phyloP scores from a whole-genome alignment of 2,797 vertebrate species.

The Clarias platycephalus region DNA sequence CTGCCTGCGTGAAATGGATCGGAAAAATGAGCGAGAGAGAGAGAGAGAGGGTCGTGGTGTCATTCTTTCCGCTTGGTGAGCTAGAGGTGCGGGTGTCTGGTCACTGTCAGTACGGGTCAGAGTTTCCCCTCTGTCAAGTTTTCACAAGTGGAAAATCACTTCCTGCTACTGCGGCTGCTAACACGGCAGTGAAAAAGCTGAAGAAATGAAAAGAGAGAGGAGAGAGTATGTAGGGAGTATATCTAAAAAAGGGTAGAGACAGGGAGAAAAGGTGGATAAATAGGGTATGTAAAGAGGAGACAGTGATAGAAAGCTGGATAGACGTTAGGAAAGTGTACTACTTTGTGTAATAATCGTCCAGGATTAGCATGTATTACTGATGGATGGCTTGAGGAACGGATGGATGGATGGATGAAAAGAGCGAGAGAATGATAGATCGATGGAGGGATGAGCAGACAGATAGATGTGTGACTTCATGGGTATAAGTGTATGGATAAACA shows the following conservation, averaged over 20 bases:
- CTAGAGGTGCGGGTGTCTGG: background rate
- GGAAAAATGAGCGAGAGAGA: background rate
- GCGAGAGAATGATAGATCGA: background rate
- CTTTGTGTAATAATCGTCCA: background rate
- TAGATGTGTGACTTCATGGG: background rate
- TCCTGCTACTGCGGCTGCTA: slow-evolving; percentile 27
- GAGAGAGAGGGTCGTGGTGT: background rate
- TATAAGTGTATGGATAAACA: background rate
- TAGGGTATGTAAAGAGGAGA: background rate
- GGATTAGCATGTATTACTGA: background rate
- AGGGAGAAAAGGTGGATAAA: no score
- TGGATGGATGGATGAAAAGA: background rate
- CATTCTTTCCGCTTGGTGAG: slow-evolving; percentile 1
- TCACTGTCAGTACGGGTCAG: slow-evolving; percentile 23
- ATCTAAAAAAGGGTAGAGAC: no score
- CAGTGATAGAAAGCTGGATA: background rate
- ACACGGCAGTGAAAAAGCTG: background rate
- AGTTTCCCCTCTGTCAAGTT: slow-evolving; percentile 14
- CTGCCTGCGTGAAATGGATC: background rate
- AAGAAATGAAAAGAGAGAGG: background rate
- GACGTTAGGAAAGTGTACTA: background rate
- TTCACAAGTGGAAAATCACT: slow-evolving; percentile 18
- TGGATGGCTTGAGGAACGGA: no score
- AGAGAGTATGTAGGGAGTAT: background rate
- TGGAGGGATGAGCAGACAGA: background rate